Evolutionary conservation across 1,140 invertebrate species (phyloP).

Genomic region (Acromyrmex heyeri): DNA sequence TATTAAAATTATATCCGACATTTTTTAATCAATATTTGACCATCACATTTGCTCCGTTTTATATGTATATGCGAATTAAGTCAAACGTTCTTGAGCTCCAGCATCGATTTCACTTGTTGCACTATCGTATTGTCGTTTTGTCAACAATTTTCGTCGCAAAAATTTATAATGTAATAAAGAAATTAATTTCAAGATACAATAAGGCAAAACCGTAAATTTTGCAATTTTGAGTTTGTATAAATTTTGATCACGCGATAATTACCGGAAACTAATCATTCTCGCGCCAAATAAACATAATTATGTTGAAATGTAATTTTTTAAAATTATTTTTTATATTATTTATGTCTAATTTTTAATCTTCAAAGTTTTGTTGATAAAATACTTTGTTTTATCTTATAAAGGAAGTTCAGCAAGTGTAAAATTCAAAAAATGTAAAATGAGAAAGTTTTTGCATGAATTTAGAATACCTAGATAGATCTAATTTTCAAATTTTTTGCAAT

Average conservation of each 20-base stretch:
- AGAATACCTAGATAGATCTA: too few relatives aligned
- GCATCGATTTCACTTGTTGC: constrained; percentile 3
- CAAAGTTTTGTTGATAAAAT: constrained; percentile 28
- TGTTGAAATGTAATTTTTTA: background rate
- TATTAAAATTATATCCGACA: background rate
- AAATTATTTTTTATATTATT: background rate
- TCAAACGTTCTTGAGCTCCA: background rate
- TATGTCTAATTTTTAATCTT: background rate
- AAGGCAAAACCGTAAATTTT: background rate
- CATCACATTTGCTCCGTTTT: background rate
- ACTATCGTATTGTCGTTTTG: background rate
- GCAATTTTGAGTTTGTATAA: background rate
- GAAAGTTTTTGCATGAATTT: too few relatives aligned
- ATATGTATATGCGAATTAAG: background rate
- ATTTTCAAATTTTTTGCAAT: too few relatives aligned
- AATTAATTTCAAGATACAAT: background rate
- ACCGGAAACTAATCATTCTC: background rate
- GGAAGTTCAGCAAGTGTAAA: too few relatives aligned
- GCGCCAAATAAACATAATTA: background rate
- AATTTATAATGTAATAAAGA: background rate
- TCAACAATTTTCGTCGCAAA: background rate
- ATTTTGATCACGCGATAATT: background rate
- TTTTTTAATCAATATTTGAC: background rate
- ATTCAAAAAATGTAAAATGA: too few relatives aligned
- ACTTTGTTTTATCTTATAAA: background rate